Conservation (phyloP, 2,888 invertebrate species). For the Euplexia lucipara region DNA sequence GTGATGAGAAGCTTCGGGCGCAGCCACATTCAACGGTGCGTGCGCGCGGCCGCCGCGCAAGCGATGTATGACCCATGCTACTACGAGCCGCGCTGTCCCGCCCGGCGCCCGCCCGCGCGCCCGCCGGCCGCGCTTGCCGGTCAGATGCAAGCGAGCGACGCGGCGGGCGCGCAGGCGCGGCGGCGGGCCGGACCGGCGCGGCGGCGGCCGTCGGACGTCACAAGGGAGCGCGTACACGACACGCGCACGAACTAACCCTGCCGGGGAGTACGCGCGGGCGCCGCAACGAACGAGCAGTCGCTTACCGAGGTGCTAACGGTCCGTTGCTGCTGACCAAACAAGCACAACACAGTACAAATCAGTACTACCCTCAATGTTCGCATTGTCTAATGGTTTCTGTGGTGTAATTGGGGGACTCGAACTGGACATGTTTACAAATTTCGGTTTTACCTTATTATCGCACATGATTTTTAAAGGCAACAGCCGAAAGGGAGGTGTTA, state of each 20-base stretch:
- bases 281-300: conserved; percentile 83
- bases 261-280: conserved; percentile 80
- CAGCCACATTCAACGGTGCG: conserved; percentile 91
- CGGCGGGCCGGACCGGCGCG: conserved; percentile 79
- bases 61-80: conserved; percentile 91
- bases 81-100: conserved; percentile 79
- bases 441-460: conserved; percentile 67
- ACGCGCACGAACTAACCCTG: conserved; percentile 83
- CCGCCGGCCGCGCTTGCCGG: conserved; percentile 49
- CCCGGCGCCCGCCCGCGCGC: conserved; percentile 66
- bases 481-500: conserved; percentile 53
- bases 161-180: too few species aligned
- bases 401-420: conserved; percentile 73
- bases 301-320: conserved; percentile 90
- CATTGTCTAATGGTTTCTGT: conserved; percentile 76
- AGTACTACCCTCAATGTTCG: conserved; percentile 87
- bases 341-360: conserved; percentile 90
- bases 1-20: conserved; percentile 91
- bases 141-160: conserved; percentile 51
- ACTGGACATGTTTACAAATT: conserved; percentile 67
- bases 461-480: conserved; percentile 66
- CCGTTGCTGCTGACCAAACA: conserved; percentile 91
- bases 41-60: conserved; percentile 90
- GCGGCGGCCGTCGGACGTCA: conserved; percentile 86
- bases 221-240: conserved; percentile 87